phyloP scores from a whole-genome alignment of 2,888 invertebrate genomes.

The Cerceris rybyensis region DNA sequence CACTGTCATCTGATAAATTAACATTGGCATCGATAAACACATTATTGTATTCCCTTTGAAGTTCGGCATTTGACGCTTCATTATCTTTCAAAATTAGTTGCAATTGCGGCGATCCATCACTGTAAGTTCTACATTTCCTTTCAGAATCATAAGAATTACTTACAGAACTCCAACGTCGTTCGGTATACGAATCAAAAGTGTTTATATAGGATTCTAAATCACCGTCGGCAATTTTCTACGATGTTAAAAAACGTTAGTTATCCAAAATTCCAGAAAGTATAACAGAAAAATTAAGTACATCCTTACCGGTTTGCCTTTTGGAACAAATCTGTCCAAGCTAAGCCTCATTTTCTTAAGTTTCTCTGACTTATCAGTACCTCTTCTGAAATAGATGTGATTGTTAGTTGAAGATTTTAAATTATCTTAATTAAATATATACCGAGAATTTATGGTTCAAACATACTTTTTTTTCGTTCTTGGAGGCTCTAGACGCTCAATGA shows the following conservation, averaged over 20 bases:
- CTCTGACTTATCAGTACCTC: conserved; percentile 71
- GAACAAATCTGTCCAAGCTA: conserved; percentile 77
- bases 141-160: conserved; percentile 77
- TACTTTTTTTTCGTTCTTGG: conserved; percentile 88
- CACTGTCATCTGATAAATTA: conserved; percentile 76
- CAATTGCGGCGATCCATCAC: conserved; percentile 55
- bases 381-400: conserved; percentile 60
- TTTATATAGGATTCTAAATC: conserved; percentile 64
- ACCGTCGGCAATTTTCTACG: conserved; percentile 68
- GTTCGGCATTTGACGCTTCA: conserved; percentile 60
- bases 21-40: conserved; percentile 76
- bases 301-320: conserved; percentile 71
- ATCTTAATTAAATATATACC: neutral
- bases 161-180: conserved; percentile 84
- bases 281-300: neutral
- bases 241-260: conserved; percentile 21
- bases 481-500: conserved; percentile 83
- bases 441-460: conserved; percentile 41
- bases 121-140: conserved; percentile 66
- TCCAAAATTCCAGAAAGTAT: neutral
- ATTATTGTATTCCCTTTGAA: conserved; percentile 69
- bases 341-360: conserved; percentile 76
- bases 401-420: neutral
- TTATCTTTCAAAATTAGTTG: conserved; percentile 64
- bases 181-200: conserved; percentile 74